A percentile compares a stretch with the other conserved stretches of the same genome.
Conservation (phyloP, 2,888 invertebrate species). For the Frankliniella fusca region DNA sequence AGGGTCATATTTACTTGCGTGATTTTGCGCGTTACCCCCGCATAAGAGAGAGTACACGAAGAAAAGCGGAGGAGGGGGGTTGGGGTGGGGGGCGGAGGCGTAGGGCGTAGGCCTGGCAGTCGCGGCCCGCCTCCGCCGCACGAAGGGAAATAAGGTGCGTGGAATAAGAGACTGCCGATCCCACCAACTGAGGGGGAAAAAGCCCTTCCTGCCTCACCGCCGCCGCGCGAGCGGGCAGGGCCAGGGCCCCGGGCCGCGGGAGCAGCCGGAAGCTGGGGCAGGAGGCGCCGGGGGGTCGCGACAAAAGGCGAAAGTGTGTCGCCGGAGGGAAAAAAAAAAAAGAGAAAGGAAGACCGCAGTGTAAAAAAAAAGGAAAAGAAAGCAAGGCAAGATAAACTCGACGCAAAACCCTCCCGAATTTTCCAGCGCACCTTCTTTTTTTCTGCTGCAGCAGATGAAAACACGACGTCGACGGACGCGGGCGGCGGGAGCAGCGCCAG, state of each 20-base stretch:
- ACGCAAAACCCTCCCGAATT: not conserved
- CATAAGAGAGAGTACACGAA: too few species aligned
- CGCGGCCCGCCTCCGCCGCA: not conserved
- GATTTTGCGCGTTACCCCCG: too few species aligned
- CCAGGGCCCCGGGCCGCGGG: not conserved
- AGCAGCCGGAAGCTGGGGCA: too few species aligned
- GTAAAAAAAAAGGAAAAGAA: not conserved
- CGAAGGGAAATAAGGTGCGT: not conserved
- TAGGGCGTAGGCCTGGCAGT: too few species aligned
- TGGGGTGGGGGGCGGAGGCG: too few species aligned
- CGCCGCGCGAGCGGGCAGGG: not conserved
- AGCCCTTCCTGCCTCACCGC: too few species aligned
- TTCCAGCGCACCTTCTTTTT: not conserved
- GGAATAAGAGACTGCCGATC: not conserved
- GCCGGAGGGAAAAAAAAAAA: not conserved
- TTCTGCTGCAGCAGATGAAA: not conserved
- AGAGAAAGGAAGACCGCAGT: not conserved
- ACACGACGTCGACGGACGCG: not conserved
- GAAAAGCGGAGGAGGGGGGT: too few species aligned
- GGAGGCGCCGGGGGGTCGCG: too few species aligned
- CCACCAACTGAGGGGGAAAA: not conserved
- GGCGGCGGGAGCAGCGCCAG: not conserved
- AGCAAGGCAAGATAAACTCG: not conserved
- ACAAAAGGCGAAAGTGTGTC: too few species aligned
- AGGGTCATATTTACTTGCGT: too few species aligned